phyloP scores from a whole-genome alignment of 2,113 vertebrate genomes.

The Struthio camelus region DNA sequence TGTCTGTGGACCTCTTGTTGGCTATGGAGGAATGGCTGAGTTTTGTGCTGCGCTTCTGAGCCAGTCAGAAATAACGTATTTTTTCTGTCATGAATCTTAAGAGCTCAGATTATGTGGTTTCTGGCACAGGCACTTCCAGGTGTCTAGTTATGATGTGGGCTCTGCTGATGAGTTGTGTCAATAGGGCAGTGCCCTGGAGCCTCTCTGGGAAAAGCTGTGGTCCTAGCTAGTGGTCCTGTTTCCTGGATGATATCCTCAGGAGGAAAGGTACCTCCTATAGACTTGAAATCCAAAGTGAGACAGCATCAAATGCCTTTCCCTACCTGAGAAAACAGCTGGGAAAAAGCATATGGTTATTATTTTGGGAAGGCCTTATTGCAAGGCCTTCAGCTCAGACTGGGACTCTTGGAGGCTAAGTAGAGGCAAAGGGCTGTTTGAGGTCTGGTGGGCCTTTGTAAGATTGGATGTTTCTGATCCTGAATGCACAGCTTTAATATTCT shows the following conservation, averaged over 20 bases:
- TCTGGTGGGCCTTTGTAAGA: neutral
- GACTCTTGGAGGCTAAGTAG: neutral
- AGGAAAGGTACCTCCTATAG: neutral
- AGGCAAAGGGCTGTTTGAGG: neutral
- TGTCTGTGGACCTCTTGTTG: neutral
- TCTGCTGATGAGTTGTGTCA: neutral
- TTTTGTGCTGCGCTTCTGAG: neutral
- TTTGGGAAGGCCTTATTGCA: neutral
- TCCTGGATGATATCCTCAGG: neutral
- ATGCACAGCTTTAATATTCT: neutral
- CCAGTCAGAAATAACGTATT: neutral
- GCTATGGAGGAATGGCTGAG: neutral
- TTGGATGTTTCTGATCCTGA: neutral
- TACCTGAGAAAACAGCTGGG: neutral
- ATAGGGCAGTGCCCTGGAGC: neutral
- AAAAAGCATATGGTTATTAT: neutral
- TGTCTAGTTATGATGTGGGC: neutral
- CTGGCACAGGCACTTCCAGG: neutral
- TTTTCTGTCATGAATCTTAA: neutral
- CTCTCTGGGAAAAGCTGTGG: neutral
- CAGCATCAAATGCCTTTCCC: rapidly evolving
- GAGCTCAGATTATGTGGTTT: neutral
- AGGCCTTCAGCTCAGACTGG: neutral
- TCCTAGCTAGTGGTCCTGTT: neutral
- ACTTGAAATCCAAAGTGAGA: neutral